phyloP scores from a whole-genome alignment of 1,140 invertebrate genomes.

The Bombus huntii region DNA sequence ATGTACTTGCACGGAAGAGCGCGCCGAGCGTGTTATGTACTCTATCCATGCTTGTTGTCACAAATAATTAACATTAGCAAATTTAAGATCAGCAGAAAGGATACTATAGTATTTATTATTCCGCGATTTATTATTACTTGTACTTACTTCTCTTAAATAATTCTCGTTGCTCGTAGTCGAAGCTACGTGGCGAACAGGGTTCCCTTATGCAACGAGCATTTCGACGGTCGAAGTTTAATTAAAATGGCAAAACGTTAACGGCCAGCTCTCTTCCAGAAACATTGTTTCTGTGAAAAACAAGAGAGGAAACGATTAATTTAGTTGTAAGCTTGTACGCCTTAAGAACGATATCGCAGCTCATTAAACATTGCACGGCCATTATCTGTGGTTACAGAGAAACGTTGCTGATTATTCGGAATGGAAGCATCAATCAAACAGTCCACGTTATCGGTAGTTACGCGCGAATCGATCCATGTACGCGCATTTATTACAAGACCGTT shows the following conservation, averaged over 20 bases:
- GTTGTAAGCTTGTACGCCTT: slow-evolving; percentile 22
- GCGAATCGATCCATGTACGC: background rate
- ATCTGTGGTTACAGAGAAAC: slow-evolving; percentile 49
- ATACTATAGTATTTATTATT: background rate
- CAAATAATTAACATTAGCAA: background rate
- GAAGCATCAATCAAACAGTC: slow-evolving; percentile 43
- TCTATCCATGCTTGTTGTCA: background rate
- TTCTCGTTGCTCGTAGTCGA: background rate
- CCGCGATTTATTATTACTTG: too few relatives aligned
- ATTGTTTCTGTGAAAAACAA: slow-evolving; percentile 35
- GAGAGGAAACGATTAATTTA: slow-evolving; percentile 45
- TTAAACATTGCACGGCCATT: slow-evolving; percentile 44
- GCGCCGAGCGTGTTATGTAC: background rate
- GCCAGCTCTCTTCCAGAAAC: background rate
- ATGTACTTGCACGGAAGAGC: background rate
- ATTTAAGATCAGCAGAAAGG: background rate
- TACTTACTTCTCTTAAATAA: background rate
- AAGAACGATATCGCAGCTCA: slow-evolving; percentile 50
- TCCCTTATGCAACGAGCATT: background rate
- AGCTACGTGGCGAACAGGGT: too few relatives aligned
- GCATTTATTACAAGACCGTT: background rate
- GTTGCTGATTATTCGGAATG: slow-evolving; percentile 46
- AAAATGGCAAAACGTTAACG: background rate
- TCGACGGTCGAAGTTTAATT: background rate
- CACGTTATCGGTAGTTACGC: slow-evolving; percentile 32